phyloP scores from a whole-genome alignment of 1,140 invertebrate genomes.

The Dreissena rostriformis region DNA sequence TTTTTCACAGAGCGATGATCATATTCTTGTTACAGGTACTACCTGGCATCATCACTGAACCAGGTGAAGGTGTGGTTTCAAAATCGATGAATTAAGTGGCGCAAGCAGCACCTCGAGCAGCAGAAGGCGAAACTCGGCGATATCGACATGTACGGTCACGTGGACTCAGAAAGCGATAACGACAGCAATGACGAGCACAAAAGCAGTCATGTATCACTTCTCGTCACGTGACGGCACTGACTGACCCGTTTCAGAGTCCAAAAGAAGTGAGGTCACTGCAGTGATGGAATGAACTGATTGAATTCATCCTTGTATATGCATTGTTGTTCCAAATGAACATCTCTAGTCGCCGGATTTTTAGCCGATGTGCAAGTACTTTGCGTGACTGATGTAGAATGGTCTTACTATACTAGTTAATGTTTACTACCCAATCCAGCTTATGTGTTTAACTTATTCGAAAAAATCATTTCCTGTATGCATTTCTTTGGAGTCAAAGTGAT shows the following conservation, averaged over 20 bases:
- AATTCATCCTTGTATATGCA: neutral
- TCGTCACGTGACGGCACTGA: constrained; percentile 17
- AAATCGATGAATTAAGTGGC: constrained; percentile 97
- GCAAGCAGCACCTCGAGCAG: constrained; percentile 95
- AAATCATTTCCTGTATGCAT: too few relatives aligned
- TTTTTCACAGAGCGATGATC: too few relatives aligned
- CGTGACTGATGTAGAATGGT: neutral
- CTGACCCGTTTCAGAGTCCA: constrained; percentile 50
- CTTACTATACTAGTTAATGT: neutral
- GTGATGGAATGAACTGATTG: neutral
- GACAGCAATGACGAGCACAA: constrained; percentile 47
- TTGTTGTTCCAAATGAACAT: neutral
- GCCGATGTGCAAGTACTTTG: neutral
- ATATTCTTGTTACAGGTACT: constrained; percentile 74
- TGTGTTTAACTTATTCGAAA: too few relatives aligned
- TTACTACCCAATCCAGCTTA: neutral
- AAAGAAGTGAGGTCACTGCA: constrained; percentile 40
- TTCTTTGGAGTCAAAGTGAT: too few relatives aligned
- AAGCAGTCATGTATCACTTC: neutral
- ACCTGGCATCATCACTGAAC: constrained; percentile 77
- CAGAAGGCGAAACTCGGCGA: constrained; percentile 92
- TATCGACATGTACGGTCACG: constrained; percentile 80
- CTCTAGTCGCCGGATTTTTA: neutral
- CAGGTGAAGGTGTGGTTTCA: constrained; percentile 99
- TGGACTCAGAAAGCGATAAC: constrained; percentile 54